These are phyloP conservation scores for Microhierax caerulescens DNA, from an alignment of 2,797 vertebrate species.

Conservation along the genomic window DNA sequence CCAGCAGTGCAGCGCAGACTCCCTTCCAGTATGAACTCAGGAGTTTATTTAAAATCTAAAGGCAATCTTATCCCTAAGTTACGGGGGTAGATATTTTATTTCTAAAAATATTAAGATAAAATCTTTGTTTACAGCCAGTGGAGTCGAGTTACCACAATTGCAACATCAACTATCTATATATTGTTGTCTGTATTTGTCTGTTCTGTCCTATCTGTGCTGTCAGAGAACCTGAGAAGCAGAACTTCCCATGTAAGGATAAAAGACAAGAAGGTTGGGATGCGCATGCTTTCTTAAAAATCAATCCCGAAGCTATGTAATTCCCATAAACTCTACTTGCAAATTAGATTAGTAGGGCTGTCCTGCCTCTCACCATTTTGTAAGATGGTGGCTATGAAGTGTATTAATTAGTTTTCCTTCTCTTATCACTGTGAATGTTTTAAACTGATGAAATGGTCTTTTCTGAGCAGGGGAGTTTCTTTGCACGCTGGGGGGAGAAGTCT, in stretches of 20 bases:
- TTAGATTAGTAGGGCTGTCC: background rate
- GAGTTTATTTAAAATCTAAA: too few species aligned
- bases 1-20: fast-evolving
- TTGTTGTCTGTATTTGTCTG: background rate
- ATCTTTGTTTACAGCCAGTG: background rate
- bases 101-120: background rate
- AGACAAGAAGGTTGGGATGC: background rate
- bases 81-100: background rate
- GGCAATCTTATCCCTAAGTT: background rate
- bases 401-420: background rate
- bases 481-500: background rate
- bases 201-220: background rate
- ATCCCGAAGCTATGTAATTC: background rate
- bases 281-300: background rate
- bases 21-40: background rate
- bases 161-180: background rate
- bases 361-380: background rate
- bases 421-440: background rate
- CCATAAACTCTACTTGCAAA: background rate
- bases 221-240: background rate
- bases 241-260: background rate
- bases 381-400: background rate
- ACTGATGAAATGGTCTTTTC: background rate
- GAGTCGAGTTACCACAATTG: background rate
- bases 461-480: background rate